Base-by-base conservation (phyloP, 2,888 invertebrate species). In the Julus scandinavius region DNA sequence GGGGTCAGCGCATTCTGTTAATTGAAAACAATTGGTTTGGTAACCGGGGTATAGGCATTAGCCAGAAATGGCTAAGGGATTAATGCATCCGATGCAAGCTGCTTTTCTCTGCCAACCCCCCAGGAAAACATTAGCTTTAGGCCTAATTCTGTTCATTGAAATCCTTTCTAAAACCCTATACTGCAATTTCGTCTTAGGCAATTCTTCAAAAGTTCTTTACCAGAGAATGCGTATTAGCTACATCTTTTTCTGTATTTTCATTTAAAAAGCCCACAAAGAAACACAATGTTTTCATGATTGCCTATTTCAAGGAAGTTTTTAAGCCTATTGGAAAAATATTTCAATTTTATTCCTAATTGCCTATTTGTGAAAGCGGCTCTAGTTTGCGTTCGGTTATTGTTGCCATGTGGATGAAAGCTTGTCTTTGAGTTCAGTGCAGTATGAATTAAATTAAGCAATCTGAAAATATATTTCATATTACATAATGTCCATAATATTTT, bases 1-100 rank as follows among this genome's bases (percentile, higher is more conserved):
- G 72, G 72, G 72, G 72, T 72, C 72, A 72, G 72, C 72, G 72
- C 72, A 72, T 72, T 72, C 72, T 72, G 72, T 72, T 72, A 72
- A 72, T 72, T 72, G 72, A 72, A 72, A 72, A 72, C 72, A 72
- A 72, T 72, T 72, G 72, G 72, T 72, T 29, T 20, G 72, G 72
- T 72, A 72, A 72, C 72, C 72, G 72, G 72, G 72, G 72, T 72
- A 72, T 20, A 20, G 6, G 72, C 72, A 72, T 72, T 72, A 72
- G 72, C 72, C 11, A 72, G 72, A 29, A 72, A 72, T 72, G 20
- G 72, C 72, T 72, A 72, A 72, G 72, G 72, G 72, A 72, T 72
- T 72, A 72, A 72, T 20, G 29, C 72, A 29, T 72, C 72, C 72
- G 20, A 13, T 15, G 54, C 54, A 54, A 54, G 54, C 54, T 54